Base-by-base conservation (phyloP, 2,888 invertebrate species). In the Amphipoea oculea region DNA sequence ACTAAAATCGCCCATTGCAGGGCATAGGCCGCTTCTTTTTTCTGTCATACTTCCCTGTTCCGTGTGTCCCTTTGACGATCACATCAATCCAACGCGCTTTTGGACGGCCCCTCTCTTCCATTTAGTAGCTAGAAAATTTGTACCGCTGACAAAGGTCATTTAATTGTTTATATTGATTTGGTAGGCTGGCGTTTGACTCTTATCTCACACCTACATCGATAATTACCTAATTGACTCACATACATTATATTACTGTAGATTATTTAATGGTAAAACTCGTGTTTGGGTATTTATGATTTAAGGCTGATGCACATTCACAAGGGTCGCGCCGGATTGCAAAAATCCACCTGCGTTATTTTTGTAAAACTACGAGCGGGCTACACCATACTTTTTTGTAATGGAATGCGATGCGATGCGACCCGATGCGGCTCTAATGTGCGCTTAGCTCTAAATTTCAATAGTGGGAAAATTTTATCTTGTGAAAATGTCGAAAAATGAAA, bases 1-100 rank as follows among this genome's bases (percentile, higher is more conserved):
- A 3, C n/a, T 0, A 11, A 11, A 48, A n/a, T n/a, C n/a, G 4
- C 2, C n/a, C 4, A n/a, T 11, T 4, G 11, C n/a, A 11, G 11
- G 4, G 4, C 12, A 11, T n/a, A 60, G 11, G 4, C 11, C n/a
- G 12, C 12, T n/a, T 12, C n/a, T 11, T 60, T 57, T 1, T 60
- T 60, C 57, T 60, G n/a, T 11, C 11, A 60, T n/a, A 12, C 4
- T 57, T n/a, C 23, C 11, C 11, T n/a, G 57, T n/a, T n/a, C 23
- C 23, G 3, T 9, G 57, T 9, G 23, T 23, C 57, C 9, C 57
- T 57, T 51, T 23, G 23, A 23, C 3, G 23, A 23, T 23, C 0
- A 9, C 4, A 57, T 57, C 4, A 9, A 11, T 1, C 23, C 9
- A 57, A 57, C 9, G 11, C 4, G 23, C 9, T 57, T 57, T 23